Conservation (phyloP, 1,140 invertebrate species). For the Drosophila pallidifrons region DNA sequence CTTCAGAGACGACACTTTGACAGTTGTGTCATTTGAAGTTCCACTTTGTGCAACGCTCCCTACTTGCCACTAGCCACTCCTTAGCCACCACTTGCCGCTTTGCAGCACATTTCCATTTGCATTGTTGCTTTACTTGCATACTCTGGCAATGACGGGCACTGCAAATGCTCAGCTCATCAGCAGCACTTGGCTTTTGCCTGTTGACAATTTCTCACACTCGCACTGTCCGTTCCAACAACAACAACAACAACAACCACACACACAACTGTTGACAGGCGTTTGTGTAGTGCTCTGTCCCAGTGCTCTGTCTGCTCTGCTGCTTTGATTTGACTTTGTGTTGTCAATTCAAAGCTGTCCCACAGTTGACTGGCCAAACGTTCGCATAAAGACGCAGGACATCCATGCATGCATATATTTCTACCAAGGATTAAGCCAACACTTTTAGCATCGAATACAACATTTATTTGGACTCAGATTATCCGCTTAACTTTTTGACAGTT, state of each 20-base stretch:
- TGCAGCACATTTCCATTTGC: conserved; percentile 67
- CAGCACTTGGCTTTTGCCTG: conserved; percentile 21
- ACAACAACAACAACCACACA: conserved; percentile 39
- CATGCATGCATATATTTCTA: not conserved
- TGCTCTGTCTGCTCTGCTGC: conserved; percentile 45
- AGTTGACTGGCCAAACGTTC: conserved; percentile 3
- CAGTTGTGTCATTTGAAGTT: conserved; percentile 70
- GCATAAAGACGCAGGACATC: not conserved
- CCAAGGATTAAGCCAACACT: not conserved
- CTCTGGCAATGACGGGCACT: conserved; percentile 18
- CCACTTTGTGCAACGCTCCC: conserved; percentile 40
- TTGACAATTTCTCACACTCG: conserved; percentile 38
- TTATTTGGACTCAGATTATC: not conserved
- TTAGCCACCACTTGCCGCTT: conserved; percentile 9
- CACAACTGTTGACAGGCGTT: conserved; percentile 63
- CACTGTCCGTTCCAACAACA: conserved; percentile 39
- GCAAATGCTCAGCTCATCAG: conserved; percentile 19
- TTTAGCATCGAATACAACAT: not conserved
- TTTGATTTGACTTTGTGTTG: conserved; percentile 73
- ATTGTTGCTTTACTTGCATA: conserved; percentile 51
- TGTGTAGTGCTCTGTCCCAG: conserved; percentile 30
- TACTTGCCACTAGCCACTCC: not conserved
- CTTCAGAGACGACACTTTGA: conserved; percentile 63
- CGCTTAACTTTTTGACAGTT: not conserved
- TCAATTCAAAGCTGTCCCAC: conserved; percentile 48